These are phyloP conservation scores for Lithophane leautieri DNA, from an alignment of 2,888 invertebrate genomes.

Conservation along the genomic window DNA sequence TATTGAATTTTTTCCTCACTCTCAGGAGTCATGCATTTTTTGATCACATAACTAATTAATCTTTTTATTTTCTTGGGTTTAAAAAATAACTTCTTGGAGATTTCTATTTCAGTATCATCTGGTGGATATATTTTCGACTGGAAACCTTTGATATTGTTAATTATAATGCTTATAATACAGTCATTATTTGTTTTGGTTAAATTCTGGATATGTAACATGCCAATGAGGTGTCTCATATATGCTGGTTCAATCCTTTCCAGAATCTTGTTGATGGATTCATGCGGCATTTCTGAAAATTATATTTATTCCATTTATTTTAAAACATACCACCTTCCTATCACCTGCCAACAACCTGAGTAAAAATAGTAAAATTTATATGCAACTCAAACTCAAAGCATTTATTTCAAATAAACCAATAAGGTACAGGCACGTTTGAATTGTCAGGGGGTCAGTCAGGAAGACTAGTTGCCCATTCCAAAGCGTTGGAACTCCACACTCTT, in stretches of 20 bases:
- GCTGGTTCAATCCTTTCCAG: conserved; percentile 81
- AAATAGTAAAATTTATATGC: not conserved
- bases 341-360: not conserved
- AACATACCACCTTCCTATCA: not conserved
- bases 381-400: no score
- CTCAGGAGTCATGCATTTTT: conserved; percentile 64
- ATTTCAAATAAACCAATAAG: no score
- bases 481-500: no score
- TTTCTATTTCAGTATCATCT: conserved; percentile 62
- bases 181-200: conserved; percentile 72
- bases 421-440: no score
- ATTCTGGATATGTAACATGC: conserved; percentile 73
- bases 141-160: conserved; percentile 73
- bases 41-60: conserved; percentile 70
- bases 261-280: conserved; percentile 76
- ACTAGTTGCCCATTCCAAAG: no score
- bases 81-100: conserved; percentile 64
- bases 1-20: conserved; percentile 58
- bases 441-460: no score
- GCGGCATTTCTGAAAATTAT: conserved; percentile 79
- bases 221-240: conserved; percentile 80
- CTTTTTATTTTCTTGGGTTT: conserved; percentile 70
- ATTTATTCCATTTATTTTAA: not conserved
- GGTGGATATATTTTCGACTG: conserved; percentile 74
- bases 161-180: conserved; percentile 76